Conservation (phyloP, 1,140 invertebrate genomes). For the Phocides pigmalion region DNA sequence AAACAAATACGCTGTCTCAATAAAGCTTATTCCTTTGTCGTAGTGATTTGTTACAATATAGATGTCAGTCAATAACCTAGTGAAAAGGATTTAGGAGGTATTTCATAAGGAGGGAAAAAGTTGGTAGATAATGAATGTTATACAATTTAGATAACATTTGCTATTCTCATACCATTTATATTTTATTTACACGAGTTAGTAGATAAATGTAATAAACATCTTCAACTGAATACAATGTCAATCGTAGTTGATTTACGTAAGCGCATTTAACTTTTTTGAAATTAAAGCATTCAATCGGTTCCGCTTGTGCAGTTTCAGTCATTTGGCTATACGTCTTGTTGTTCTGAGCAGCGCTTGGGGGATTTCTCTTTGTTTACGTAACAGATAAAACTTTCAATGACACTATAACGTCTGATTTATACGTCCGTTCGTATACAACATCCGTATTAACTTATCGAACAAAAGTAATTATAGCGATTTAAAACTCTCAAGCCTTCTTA, state of each 20-base stretch:
- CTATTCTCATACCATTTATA: too few species aligned
- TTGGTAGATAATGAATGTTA: too few species aligned
- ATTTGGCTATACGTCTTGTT: constrained; percentile 35
- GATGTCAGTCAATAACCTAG: too few species aligned
- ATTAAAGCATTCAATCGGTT: constrained; percentile 37
- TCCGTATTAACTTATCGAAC: background rate
- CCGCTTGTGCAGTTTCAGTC: constrained; percentile 37
- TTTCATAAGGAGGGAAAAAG: too few species aligned
- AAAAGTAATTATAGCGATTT: too few species aligned
- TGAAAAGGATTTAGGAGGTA: too few species aligned
- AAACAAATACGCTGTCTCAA: constrained; percentile 20
- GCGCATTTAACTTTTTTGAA: constrained; percentile 16
- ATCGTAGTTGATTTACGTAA: constrained; percentile 30
- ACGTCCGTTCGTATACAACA: background rate
- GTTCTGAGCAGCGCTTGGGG: constrained; percentile 20
- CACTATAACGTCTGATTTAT: constrained; percentile 1
- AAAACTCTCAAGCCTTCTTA: too few species aligned
- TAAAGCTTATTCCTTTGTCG: constrained; percentile 1
- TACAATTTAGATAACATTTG: too few species aligned
- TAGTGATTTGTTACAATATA: background rate
- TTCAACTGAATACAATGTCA: constrained; percentile 6
- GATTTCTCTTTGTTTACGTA: constrained; percentile 43
- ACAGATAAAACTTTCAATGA: constrained; percentile 29
- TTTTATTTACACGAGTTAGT: background rate
- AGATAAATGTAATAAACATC: background rate